Percentiles rank a stretch among this genome's conserved stretches.
Evolutionary conservation across 2,113 vertebrate genomes (phyloP).

Genomic region (Xenus cinereus): DNA sequence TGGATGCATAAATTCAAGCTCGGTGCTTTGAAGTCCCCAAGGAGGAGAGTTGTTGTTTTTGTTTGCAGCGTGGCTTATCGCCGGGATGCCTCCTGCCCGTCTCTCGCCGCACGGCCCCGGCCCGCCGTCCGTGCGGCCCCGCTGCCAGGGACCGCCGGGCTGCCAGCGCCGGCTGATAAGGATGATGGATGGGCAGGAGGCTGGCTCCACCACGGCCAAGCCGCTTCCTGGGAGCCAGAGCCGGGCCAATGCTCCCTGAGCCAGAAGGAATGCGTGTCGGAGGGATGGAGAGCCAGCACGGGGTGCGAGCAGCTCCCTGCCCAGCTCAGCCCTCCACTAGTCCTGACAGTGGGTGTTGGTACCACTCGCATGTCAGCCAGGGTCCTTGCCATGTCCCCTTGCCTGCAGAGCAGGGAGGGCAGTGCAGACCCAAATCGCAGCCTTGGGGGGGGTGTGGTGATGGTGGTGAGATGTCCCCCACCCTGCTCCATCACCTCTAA

Average conservation of each 20-base stretch:
- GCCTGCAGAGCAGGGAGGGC: background rate
- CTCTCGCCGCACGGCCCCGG: slow-evolving; percentile 49
- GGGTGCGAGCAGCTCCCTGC: background rate
- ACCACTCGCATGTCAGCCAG: background rate
- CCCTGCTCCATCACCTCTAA: background rate
- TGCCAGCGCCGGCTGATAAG: slow-evolving; percentile 89
- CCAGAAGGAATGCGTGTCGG: slow-evolving; percentile 54
- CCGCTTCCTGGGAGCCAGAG: slow-evolving; percentile 83
- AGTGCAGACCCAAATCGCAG: background rate
- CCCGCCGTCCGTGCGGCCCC: slow-evolving; percentile 49
- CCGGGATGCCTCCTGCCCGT: slow-evolving; percentile 44
- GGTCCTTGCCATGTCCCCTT: background rate
- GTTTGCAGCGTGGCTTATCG: slow-evolving; percentile 79
- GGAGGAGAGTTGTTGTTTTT: slow-evolving; percentile 81
- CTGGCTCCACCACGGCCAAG: slow-evolving; percentile 87
- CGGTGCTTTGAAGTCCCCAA: slow-evolving; percentile 83
- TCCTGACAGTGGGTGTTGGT: background rate
- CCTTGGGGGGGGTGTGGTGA: too few species aligned
- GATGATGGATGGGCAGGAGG: slow-evolving; percentile 88
- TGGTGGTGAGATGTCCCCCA: background rate
- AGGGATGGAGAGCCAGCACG: background rate
- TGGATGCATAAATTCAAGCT: slow-evolving; percentile 54
- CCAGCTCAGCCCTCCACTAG: background rate
- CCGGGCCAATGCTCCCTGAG: slow-evolving; percentile 65
- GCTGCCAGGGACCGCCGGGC: slow-evolving; percentile 69